A percentile compares a stretch with the other conserved stretches of the same genome.
These are phyloP conservation scores for Sula dactylatra DNA, from an alignment of 2,113 vertebrate genomes.

Conservation along the genomic window DNA sequence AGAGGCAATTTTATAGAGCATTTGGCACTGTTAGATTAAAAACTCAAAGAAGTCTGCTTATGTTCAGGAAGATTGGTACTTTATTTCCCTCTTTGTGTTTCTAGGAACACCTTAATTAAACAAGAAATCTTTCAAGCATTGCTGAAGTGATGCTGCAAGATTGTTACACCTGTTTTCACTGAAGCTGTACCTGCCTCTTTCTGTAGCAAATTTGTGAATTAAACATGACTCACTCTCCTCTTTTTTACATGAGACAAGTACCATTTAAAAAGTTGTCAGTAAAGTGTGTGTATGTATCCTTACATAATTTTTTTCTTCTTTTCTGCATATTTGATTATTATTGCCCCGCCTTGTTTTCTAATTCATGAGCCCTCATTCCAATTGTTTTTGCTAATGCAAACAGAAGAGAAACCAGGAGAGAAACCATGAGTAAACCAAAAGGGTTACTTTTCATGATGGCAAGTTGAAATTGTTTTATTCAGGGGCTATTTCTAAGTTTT, in stretches of 20 bases:
- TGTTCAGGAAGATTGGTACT: background rate
- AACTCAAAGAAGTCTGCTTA: background rate
- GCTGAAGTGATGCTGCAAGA: background rate
- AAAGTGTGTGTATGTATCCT: background rate
- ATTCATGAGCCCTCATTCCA: background rate
- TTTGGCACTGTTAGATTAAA: background rate
- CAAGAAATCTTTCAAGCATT: background rate
- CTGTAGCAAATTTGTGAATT: background rate
- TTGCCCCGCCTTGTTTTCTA: background rate
- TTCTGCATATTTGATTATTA: background rate
- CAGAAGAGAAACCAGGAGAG: background rate
- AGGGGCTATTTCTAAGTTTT: background rate
- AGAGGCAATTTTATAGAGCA: background rate
- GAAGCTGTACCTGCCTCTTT: background rate
- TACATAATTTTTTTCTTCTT: background rate
- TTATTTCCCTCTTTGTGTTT: background rate
- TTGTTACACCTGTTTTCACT: background rate
- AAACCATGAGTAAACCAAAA: background rate
- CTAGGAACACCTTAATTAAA: constrained; percentile 25
- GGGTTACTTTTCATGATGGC: background rate
- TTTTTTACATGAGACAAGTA: background rate
- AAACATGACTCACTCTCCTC: background rate
- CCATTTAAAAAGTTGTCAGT: background rate
- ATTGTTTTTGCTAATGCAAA: background rate
- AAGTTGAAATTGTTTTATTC: background rate